Conservation (phyloP, 2,797 vertebrate genomes). For the Hylomyscus alleni region DNA sequence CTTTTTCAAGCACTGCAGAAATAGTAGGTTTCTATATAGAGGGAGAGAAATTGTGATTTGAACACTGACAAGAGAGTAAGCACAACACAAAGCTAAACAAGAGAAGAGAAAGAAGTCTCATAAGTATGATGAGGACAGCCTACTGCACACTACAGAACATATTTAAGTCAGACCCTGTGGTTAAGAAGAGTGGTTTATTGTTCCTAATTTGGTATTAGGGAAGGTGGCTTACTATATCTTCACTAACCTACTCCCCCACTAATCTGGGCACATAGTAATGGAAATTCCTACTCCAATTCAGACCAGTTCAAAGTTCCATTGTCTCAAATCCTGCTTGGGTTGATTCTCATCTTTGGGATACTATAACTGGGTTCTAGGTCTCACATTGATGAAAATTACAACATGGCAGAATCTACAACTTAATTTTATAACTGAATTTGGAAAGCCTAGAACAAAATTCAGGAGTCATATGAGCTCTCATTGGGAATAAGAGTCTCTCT, state of each 20-base stretch:
- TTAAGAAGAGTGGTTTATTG: background rate
- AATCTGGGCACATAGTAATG: background rate
- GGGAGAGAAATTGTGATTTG: background rate
- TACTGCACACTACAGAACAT: rapidly evolving
- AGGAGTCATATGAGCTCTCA: background rate
- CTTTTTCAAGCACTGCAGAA: conserved; percentile 16
- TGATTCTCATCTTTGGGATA: background rate
- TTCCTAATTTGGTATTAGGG: background rate
- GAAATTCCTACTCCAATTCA: background rate
- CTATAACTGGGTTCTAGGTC: background rate
- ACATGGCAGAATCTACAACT: background rate
- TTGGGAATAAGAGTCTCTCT: background rate
- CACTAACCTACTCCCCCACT: background rate
- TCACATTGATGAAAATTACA: background rate
- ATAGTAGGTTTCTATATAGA: background rate
- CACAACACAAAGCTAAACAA: background rate
- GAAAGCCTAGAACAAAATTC: background rate
- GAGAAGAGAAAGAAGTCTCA: background rate
- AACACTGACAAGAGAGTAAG: background rate
- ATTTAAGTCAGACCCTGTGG: background rate
- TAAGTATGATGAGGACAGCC: background rate
- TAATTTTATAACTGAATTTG: background rate
- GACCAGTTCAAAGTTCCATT: background rate
- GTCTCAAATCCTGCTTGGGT: too few relatives aligned
- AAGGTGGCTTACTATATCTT: background rate